Conservation (phyloP, 2,113 vertebrate genomes). For the Gadus macrocephalus region DNA sequence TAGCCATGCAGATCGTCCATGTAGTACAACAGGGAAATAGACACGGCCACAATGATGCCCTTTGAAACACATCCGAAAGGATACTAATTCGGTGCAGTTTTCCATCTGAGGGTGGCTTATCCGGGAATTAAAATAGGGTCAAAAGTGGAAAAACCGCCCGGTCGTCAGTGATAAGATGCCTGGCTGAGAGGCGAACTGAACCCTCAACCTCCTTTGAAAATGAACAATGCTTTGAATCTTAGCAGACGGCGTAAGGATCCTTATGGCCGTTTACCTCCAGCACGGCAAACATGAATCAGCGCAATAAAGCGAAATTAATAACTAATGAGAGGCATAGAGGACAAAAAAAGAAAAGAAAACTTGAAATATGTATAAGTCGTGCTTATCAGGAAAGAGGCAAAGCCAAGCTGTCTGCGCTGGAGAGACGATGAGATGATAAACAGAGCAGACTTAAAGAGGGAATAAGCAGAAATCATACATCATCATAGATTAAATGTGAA, state of each 20-base stretch:
- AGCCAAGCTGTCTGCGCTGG: constrained; percentile 32
- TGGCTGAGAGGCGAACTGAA: constrained; percentile 47
- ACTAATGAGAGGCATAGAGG: constrained; percentile 55
- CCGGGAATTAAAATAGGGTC: constrained; percentile 68
- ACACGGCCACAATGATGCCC: constrained; percentile 56
- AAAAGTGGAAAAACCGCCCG: constrained; percentile 51
- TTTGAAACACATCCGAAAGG: constrained; percentile 68
- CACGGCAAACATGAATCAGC: constrained; percentile 44
- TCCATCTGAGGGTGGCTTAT: constrained; percentile 62
- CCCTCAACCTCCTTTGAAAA: constrained; percentile 40
- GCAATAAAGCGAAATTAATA: constrained; percentile 58
- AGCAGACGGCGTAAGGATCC: constrained; percentile 45
- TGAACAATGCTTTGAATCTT: constrained; percentile 49
- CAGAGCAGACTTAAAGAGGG: constrained; percentile 43
- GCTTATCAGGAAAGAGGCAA: constrained; percentile 60
- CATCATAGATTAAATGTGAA: constrained; percentile 47
- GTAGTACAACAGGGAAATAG: constrained; percentile 31
- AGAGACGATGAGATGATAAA: constrained; percentile 51
- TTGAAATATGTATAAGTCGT: constrained; percentile 42
- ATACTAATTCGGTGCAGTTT: constrained; percentile 66
- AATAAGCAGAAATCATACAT: constrained; percentile 60
- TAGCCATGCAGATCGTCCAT: constrained; percentile 33
- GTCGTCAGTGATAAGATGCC: constrained; percentile 48
- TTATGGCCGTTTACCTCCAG: constrained; percentile 60
- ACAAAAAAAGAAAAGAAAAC: not conserved